Evolutionary conservation across 2,888 invertebrate genomes (phyloP), one percentile per base, ranked within the genome.

Genomic region (Drosophila stalkeri): DNA sequence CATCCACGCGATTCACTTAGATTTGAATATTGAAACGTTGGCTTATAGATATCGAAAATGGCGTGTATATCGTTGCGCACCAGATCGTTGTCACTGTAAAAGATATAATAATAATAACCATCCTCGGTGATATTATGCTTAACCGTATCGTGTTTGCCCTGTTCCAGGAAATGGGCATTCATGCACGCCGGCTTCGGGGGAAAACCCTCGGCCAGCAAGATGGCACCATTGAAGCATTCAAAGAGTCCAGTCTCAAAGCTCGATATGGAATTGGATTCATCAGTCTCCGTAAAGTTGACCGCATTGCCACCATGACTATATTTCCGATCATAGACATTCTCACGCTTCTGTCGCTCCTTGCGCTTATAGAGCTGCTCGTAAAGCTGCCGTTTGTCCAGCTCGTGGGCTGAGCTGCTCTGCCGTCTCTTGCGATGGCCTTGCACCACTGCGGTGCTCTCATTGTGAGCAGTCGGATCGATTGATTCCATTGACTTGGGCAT

Each of bases 31-130:
- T 96, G 96, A 93, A 96, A 96, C 78, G 97, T 96, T 16, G 97
- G 97, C 88, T 97, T 97, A 88, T 96, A 96, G 89, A 97, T 97
- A 93, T 97, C 96, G 91, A 97, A 97, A 74, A 97, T 94, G 8
- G 96, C 96, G 93, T 97, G 96, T 83, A 97, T 96, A 90, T 96
- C 96, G 92, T 97, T 97, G 55, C 94, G 94, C 12, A 96, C 95
- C 81, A 95, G 94, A 91, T 97, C 97, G 93, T 97, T 97, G 91
- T 97, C 97, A 85, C 97, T 97, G 90, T 97, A 97, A 93, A 97
- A 97, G 81, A 97, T 97, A 86, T 97, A 97, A 93, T 97, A 97
- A 92, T 97, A 97, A 93, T 97, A 97, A 9, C 97, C 97, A 91
- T 97, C 96, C 59, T 95, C 94, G 43, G 94, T 93, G 31, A 97